Evolutionary conservation across 2,113 vertebrate genomes (phyloP).

Genomic region (Syrmaticus mikado): DNA sequence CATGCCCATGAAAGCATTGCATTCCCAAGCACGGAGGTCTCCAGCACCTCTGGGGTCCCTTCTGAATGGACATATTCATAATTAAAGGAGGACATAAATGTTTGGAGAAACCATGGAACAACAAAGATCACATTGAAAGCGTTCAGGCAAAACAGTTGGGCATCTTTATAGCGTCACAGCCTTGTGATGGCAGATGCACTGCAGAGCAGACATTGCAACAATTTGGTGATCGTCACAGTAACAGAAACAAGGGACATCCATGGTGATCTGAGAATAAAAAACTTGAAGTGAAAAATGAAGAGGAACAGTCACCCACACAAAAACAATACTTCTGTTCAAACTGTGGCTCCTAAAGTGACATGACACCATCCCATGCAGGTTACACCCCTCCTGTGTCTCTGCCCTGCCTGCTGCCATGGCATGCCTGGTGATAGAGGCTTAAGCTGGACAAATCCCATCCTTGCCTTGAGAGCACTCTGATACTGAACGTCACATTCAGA

Average conservation of each 20-base stretch:
- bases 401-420: constrained; percentile 65
- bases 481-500: constrained; percentile 76
- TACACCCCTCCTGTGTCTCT: constrained; percentile 66
- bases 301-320: constrained; percentile 38
- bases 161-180: neutral
- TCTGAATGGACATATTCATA: neutral
- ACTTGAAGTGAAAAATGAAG: neutral
- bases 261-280: neutral
- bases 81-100: neutral
- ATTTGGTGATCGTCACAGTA: neutral
- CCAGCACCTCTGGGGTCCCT: constrained; percentile 20
- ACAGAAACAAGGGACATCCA: neutral
- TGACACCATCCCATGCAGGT: constrained; percentile 70
- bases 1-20: constrained; percentile 70
- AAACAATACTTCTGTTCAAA: neutral
- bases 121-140: neutral
- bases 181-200: fast-evolving
- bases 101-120: neutral
- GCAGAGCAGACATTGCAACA: neutral
- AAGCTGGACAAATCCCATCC: constrained; percentile 74
- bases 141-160: neutral
- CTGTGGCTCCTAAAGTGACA: constrained; percentile 31
- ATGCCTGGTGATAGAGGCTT: constrained; percentile 75
- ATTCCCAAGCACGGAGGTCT: constrained; percentile 72
- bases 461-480: constrained; percentile 66